Evolutionary conservation across 2,113 vertebrate genomes (phyloP).

Genomic region (Cyprinus carpio): DNA sequence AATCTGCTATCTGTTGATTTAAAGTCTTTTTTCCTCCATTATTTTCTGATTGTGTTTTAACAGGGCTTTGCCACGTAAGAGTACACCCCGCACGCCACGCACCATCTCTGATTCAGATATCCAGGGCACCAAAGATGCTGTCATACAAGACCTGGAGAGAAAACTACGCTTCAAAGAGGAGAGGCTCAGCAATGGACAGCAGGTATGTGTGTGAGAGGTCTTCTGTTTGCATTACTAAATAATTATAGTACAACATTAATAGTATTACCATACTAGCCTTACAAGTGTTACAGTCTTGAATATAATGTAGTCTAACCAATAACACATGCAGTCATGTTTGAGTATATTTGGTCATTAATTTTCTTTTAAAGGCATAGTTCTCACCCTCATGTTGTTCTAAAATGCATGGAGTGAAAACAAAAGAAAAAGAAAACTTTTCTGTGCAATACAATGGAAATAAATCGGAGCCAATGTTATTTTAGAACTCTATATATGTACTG

Average conservation of each 20-base stretch:
- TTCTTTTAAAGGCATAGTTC: slow-evolving; percentile 44
- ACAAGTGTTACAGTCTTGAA: too few relatives aligned
- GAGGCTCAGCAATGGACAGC: slow-evolving; percentile 90
- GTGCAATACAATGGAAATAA: not conserved
- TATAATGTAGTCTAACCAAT: not conserved
- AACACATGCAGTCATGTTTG: not conserved
- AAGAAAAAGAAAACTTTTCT: not conserved
- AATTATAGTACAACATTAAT: slow-evolving; percentile 56
- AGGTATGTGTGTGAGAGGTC: slow-evolving; percentile 62
- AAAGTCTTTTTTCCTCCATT: not conserved
- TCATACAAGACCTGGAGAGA: slow-evolving; percentile 97
- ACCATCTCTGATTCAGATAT: slow-evolving; percentile 92
- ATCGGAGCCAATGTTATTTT: not conserved
- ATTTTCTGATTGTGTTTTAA: slow-evolving; percentile 25
- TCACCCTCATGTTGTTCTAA: not conserved
- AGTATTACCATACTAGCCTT: slow-evolving; percentile 9
- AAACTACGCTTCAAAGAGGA: slow-evolving; percentile 98
- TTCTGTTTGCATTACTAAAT: slow-evolving; percentile 21
- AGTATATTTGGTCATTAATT: not conserved
- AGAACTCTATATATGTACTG: not conserved
- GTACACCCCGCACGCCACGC: slow-evolving; percentile 78
- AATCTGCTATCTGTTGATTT: not conserved
- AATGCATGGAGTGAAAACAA: not conserved
- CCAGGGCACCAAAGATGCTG: slow-evolving; percentile 95
- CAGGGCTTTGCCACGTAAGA: slow-evolving; percentile 89